These are phyloP conservation scores for Conops quadrifasciatus DNA, from an alignment of 2,888 invertebrate genomes.

Conservation along the genomic window DNA sequence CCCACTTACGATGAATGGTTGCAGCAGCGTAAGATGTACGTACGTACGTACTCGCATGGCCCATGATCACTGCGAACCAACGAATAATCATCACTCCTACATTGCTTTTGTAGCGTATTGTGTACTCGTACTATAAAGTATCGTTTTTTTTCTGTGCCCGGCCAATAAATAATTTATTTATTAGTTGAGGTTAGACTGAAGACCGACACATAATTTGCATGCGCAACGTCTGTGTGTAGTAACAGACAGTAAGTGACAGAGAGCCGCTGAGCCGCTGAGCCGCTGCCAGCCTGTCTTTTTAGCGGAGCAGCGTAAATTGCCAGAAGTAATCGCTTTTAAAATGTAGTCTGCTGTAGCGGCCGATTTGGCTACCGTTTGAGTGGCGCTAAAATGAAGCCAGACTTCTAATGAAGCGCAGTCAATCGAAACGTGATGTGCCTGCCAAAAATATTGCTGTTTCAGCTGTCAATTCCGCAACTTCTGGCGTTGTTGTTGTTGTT, in stretches of 20 bases:
- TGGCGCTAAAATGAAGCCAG: conserved; percentile 17
- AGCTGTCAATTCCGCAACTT: neutral
- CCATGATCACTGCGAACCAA: too few relatives aligned
- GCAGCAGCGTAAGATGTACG: too few relatives aligned
- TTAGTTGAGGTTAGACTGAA: too few relatives aligned
- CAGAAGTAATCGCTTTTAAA: neutral
- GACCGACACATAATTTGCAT: neutral
- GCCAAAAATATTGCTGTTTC: conserved; percentile 1
- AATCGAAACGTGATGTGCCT: conserved; percentile 6
- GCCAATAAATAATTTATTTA: too few relatives aligned
- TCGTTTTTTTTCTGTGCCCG: too few relatives aligned
- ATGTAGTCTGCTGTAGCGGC: neutral
- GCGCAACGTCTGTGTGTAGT: neutral
- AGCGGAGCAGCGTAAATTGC: neutral
- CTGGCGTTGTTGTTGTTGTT: neutral
- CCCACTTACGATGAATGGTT: too few relatives aligned
- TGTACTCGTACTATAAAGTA: too few relatives aligned
- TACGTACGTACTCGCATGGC: too few relatives aligned
- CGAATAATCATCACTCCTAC: too few relatives aligned
- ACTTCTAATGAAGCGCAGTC: conserved; percentile 15
- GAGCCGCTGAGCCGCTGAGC: neutral
- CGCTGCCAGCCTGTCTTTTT: neutral
- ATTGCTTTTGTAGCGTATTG: too few relatives aligned
- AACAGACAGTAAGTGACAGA: conserved; percentile 4
- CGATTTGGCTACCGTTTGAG: conserved; percentile 3